Evolutionary conservation across 1,140 invertebrate species (phyloP).

Genomic region (Drosophila watanabei): DNA sequence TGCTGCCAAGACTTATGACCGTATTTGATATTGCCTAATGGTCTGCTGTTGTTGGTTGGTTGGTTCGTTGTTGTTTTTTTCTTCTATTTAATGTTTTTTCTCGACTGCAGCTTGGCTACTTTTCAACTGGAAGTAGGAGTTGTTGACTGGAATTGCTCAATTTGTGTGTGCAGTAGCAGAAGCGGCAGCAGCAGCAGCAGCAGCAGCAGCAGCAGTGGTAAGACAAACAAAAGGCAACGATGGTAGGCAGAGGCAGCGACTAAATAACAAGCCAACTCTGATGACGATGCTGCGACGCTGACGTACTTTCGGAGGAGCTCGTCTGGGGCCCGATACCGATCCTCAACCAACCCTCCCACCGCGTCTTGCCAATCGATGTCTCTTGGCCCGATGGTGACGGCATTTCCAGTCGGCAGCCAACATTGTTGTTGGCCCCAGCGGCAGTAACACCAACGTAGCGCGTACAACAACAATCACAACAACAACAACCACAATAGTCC

Average conservation of each 20-base stretch:
- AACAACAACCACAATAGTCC: background rate
- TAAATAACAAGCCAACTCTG: conserved; percentile 54
- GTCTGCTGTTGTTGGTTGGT: conserved; percentile 46
- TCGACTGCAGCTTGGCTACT: conserved; percentile 72
- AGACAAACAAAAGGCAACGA: conserved; percentile 43
- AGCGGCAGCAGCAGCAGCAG: conserved; percentile 17
- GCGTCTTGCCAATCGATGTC: conserved; percentile 39
- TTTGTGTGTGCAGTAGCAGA: conserved; percentile 69
- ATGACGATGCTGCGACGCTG: conserved; percentile 45
- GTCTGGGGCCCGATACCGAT: conserved; percentile 6
- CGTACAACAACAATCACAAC: conserved; percentile 38
- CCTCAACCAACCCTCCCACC: background rate
- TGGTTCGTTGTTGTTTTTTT: conserved; percentile 19
- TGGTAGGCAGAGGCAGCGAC: conserved; percentile 37
- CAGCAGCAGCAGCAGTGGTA: conserved; percentile 17
- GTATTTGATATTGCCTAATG: conserved; percentile 81
- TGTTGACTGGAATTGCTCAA: conserved; percentile 83
- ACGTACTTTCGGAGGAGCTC: conserved; percentile 47
- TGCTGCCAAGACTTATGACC: conserved; percentile 76
- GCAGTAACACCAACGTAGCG: conserved; percentile 63
- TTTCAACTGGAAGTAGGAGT: conserved; percentile 82
- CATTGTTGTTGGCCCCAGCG: conserved; percentile 53
- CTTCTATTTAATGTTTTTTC: conserved; percentile 78
- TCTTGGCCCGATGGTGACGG: conserved; percentile 60
- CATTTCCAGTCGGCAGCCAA: conserved; percentile 50